A percentile compares a stretch with the other conserved stretches of the same genome.
These are phyloP conservation scores for Drosophila tristis DNA, from an alignment of 1,140 invertebrate species.

Conservation along the genomic window DNA sequence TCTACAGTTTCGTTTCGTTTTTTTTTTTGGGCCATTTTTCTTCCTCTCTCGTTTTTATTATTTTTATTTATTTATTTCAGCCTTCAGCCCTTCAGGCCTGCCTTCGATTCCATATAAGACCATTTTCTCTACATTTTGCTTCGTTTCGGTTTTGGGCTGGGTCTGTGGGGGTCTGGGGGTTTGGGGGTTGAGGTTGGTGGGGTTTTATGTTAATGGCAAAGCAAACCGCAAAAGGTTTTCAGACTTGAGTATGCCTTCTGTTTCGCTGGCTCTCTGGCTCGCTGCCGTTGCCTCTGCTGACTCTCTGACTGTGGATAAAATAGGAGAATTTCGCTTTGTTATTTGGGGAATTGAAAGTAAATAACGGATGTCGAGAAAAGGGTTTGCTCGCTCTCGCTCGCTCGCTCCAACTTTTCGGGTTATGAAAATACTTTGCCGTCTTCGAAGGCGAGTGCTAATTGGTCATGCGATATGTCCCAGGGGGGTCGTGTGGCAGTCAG, in stretches of 20 bases:
- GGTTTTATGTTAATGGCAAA: slow-evolving; percentile 51
- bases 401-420: slow-evolving; percentile 3
- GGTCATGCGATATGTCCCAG: slow-evolving; percentile 65
- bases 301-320: slow-evolving; percentile 26
- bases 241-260: slow-evolving; percentile 3
- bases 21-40: slow-evolving; percentile 18
- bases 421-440: slow-evolving; percentile 31
- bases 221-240: slow-evolving; percentile 37
- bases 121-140: slow-evolving; percentile 17
- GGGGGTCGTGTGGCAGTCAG: neutral
- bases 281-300: too few species aligned
- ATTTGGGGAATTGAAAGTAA: slow-evolving; percentile 76
- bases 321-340: slow-evolving; percentile 64
- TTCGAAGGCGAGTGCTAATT: slow-evolving; percentile 48
- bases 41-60: slow-evolving; percentile 26
- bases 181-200: neutral
- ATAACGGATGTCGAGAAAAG: slow-evolving; percentile 52
- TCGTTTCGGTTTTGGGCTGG: slow-evolving; percentile 7
- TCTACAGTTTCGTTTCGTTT: slow-evolving; percentile 1
- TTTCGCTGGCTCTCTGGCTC: slow-evolving; percentile 1
- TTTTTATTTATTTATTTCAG: slow-evolving; percentile 52
- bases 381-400: neutral
- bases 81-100: slow-evolving; percentile 1
- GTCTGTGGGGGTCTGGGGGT: neutral
- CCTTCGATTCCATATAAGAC: slow-evolving; percentile 27